Conservation (phyloP, 2,888 invertebrate genomes). For the Phaedon cochleariae region DNA sequence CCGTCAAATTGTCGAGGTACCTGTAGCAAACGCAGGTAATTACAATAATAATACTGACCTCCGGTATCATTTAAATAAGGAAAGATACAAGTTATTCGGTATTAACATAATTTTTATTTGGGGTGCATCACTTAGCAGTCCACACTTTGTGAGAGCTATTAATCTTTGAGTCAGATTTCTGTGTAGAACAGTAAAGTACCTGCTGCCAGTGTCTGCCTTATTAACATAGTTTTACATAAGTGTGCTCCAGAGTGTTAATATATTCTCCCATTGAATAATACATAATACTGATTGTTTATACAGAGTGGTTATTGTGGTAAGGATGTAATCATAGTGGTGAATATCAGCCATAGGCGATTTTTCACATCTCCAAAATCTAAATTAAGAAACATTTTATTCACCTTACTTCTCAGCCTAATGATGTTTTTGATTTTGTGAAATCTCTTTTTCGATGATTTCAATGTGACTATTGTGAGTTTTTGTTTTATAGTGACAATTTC, state of each 20-base stretch:
- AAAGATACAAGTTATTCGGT: constrained; percentile 41
- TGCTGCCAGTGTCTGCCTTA: constrained; percentile 33
- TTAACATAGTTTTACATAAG: constrained; percentile 57
- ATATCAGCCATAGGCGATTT: neutral
- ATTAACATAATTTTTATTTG: constrained; percentile 43
- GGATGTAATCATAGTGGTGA: neutral
- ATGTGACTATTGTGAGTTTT: too few species aligned
- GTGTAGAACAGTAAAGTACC: constrained; percentile 47
- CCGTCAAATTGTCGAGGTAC: constrained; percentile 11
- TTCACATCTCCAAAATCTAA: too few species aligned
- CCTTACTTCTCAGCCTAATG: too few species aligned
- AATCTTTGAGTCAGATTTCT: constrained; percentile 45
- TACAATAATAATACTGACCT: constrained; percentile 52
- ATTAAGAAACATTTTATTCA: too few species aligned
- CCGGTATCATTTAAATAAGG: constrained; percentile 51
- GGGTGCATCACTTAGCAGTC: constrained; percentile 37
- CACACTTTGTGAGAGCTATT: constrained; percentile 37
- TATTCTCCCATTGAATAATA: constrained; percentile 50
- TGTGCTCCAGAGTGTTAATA: constrained; percentile 52
- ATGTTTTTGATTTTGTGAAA: too few species aligned
- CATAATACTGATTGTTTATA: constrained; percentile 47
- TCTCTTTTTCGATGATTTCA: too few species aligned
- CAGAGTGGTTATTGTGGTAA: constrained; percentile 31
- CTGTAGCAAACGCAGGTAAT: constrained; percentile 42
- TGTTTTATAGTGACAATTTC: too few species aligned